Base-by-base conservation (phyloP, 1,140 invertebrate species). In the Tetramorium alpestre region DNA sequence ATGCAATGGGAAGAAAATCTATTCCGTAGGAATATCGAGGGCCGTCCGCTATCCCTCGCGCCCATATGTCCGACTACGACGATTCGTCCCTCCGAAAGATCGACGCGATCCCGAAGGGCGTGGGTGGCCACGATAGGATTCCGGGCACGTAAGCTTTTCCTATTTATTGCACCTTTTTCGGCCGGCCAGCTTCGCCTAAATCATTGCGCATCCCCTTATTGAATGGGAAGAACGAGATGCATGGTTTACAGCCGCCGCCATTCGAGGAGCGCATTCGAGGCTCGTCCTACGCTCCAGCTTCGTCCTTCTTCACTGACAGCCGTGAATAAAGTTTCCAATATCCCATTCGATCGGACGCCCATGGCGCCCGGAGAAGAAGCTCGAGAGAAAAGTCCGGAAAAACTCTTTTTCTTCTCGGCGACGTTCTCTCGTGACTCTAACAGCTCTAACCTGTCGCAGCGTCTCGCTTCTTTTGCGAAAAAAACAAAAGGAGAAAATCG, bases 151-250 rank as follows among this genome's bases (percentile, higher is more conserved):
- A 91, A 85, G 85, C 88, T 90, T 90, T 89, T 87, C 85, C 90
- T 93, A 92, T 93, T 93, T 93, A 93, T 93, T 93, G 90, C 92
- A 90, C 89, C 90, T 92, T 93, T 91, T 91, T 91, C 90, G 92
- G 90, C 70, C 90, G 88, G 90, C 82, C 89, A 87, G 87, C 76
- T 73, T 91, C 89, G 88, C 86, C 90, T 94, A 93, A 94, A 94
- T 94, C 93, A 94, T 94, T 92, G 92, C 92, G 88, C 89, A 91
- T 93, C 87, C 91, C 87, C 92, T 93, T 94, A 94, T 94, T 93
- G 91, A 94, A 94, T 92, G 84, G 88, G 89, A 92, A 88, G 69
- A 89, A 89, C 85, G 87, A 75, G 89, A 91, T 87, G 89, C 91
- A 92, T 92, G 90, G 87, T 93, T 93, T 92, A 93, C 91, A 89